Conservation (phyloP, 2,113 vertebrate genomes). For the Mungos mungo region DNA sequence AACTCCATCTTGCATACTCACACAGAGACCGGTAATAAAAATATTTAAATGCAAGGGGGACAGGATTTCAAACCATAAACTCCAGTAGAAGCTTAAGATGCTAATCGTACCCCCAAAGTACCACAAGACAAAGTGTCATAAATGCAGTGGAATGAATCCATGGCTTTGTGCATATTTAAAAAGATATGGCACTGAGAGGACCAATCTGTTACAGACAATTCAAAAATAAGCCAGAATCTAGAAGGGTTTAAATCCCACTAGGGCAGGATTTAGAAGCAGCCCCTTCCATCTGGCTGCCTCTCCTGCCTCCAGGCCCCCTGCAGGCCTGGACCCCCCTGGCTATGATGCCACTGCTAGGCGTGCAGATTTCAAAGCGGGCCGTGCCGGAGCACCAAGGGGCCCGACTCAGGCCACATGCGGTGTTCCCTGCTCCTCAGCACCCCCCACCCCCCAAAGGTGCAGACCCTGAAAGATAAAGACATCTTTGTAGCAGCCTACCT, state of each 20-base stretch:
- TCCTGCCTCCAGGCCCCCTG: not conserved
- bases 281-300: conserved; percentile 58
- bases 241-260: conserved; percentile 32
- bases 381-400: not conserved
- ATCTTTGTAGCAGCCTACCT: not conserved
- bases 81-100: conserved; percentile 14
- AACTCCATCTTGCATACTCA: not conserved
- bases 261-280: conserved; percentile 34
- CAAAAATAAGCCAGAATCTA: conserved; percentile 58
- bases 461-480: not conserved
- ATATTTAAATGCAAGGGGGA: conserved; percentile 56
- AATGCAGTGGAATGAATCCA: conserved; percentile 52
- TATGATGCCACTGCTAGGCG: not conserved
- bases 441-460: not conserved
- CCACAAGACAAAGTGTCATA: conserved; percentile 62
- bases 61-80: conserved; percentile 58
- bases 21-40: conserved; percentile 22
- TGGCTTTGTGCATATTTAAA: conserved; percentile 69
- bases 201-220: conserved; percentile 72
- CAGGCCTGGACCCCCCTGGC: not conserved
- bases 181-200: conserved; percentile 54
- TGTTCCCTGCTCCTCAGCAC: not conserved
- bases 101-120: conserved; percentile 51
- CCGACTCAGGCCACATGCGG: not conserved
- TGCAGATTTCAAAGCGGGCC: not conserved